Conservation (phyloP, 2,113 vertebrate genomes). For the Corythornis vintsioides region DNA sequence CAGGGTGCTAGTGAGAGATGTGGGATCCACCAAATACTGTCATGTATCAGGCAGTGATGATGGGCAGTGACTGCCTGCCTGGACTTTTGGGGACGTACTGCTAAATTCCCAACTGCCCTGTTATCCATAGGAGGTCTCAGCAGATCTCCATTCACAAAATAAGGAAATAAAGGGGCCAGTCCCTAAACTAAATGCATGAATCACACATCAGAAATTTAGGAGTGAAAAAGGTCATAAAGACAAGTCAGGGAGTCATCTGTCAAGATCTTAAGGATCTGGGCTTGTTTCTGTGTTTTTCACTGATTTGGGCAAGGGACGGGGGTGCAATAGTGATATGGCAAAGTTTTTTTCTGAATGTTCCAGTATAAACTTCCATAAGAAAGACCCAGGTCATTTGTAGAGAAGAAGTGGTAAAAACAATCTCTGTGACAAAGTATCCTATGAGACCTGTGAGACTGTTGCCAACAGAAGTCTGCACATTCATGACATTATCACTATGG, state of each 20-base stretch:
- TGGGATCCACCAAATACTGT: not conserved
- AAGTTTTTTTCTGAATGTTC: not conserved
- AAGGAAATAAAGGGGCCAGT: not conserved
- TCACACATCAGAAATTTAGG: not conserved
- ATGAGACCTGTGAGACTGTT: not conserved
- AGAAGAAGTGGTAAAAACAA: not conserved
- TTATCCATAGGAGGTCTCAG: not conserved
- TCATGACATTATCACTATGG: fast-evolving
- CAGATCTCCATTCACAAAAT: not conserved
- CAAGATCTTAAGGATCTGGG: not conserved
- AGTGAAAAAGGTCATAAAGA: not conserved
- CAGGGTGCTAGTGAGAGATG: not conserved
- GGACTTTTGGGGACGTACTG: not conserved
- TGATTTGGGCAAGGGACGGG: not conserved
- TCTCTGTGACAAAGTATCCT: not conserved
- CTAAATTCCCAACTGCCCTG: not conserved
- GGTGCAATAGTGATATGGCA: not conserved
- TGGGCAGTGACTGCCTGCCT: not conserved
- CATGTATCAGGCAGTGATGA: fast-evolving
- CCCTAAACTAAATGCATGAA: not conserved
- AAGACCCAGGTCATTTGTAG: not conserved
- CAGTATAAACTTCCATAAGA: not conserved
- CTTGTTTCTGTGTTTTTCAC: not conserved
- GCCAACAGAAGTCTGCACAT: not conserved
- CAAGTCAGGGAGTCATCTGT: not conserved